phyloP scores from a whole-genome alignment of 2,113 vertebrate genomes.

The Trinectes maculatus region DNA sequence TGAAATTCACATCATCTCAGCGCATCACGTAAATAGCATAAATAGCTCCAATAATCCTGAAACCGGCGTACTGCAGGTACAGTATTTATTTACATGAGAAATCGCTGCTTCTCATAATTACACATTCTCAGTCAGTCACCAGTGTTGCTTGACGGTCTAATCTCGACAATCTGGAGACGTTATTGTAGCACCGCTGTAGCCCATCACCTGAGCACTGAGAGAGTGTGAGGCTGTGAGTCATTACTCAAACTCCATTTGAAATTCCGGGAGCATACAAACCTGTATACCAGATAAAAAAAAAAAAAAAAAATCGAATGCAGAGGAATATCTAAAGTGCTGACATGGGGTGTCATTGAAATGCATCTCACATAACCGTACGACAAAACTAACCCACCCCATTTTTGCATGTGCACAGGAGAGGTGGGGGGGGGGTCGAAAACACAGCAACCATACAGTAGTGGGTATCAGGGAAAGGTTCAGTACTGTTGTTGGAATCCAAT shows the following conservation, averaged over 20 bases:
- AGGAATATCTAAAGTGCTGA: constrained; percentile 66
- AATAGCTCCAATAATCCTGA: constrained; percentile 2
- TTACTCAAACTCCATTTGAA: constrained; percentile 52
- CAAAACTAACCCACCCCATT: constrained; percentile 48
- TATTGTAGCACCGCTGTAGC: constrained; percentile 30
- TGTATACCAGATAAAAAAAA: constrained; percentile 42
- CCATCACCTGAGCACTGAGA: constrained; percentile 38
- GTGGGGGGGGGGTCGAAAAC: constrained; percentile 19
- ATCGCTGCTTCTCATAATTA: constrained; percentile 32
- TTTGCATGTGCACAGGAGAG: constrained; percentile 18
- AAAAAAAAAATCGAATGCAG: constrained; percentile 42
- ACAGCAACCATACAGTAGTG: constrained; percentile 38
- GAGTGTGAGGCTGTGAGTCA: constrained; percentile 47
- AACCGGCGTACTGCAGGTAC: not conserved
- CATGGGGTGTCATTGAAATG: constrained; percentile 65
- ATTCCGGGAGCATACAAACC: constrained; percentile 60
- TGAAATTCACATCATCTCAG: constrained; percentile 28
- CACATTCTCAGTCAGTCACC: constrained; percentile 23
- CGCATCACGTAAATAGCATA: constrained; percentile 45
- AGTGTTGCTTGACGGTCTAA: constrained; percentile 26
- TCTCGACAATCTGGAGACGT: constrained; percentile 49
- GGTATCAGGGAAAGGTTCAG: constrained; percentile 33
- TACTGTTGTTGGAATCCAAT: constrained; percentile 57
- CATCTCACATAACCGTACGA: constrained; percentile 52
- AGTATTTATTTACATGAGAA: constrained; percentile 26